phyloP scores from a whole-genome alignment of 2,797 vertebrate species.

The Prunella strophiata region DNA sequence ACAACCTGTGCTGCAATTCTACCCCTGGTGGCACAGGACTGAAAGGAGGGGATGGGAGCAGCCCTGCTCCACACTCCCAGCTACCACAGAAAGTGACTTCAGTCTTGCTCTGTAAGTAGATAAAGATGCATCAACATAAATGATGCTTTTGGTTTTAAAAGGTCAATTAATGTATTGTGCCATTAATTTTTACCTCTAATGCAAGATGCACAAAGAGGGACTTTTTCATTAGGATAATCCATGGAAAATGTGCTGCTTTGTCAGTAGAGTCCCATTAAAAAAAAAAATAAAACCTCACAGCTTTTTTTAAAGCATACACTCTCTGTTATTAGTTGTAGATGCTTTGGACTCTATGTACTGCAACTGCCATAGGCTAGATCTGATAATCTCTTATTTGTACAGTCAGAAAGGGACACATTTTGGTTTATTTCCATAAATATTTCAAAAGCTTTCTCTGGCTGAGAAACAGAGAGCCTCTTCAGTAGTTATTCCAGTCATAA shows the following conservation, averaged over 20 bases:
- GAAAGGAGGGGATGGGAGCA: not conserved
- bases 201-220: not conserved
- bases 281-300: not conserved
- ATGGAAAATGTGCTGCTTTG: not conserved
- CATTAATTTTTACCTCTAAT: not conserved
- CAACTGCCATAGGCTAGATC: constrained; percentile 17
- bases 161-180: not conserved
- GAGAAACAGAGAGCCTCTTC: constrained; percentile 45
- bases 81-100: not conserved
- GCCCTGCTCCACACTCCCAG: not conserved
- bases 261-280: not conserved
- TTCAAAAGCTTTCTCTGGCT: constrained; percentile 53
- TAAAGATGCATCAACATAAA: not conserved
- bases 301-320: not conserved
- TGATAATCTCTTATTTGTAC: constrained; percentile 30
- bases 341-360: not conserved
- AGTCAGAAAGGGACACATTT: constrained; percentile 36
- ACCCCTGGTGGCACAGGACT: not conserved
- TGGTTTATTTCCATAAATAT: constrained; percentile 54
- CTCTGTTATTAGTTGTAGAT: not conserved
- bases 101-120: not conserved
- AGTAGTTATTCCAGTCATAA: constrained; percentile 19
- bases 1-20: not conserved
- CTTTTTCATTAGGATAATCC: not conserved
- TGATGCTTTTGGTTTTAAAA: not conserved